A percentile compares a stretch with the other conserved stretches of the same genome.
Conservation (phyloP, 2,113 vertebrate species). For the Polypterus bichir region DNA sequence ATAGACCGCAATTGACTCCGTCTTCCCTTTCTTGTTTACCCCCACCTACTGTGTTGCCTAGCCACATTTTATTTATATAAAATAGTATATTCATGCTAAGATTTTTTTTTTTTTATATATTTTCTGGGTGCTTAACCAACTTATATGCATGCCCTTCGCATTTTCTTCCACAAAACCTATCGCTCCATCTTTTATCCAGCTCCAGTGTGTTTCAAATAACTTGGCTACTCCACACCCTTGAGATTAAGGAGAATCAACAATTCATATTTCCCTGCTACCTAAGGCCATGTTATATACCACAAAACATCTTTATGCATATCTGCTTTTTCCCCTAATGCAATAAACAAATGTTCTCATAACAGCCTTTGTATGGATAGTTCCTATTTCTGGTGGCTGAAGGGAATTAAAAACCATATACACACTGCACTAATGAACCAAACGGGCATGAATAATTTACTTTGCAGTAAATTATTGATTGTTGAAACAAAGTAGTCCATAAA, state of each 20-base stretch:
- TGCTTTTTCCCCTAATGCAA: not conserved
- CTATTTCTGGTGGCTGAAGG: not conserved
- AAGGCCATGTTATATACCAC: not conserved
- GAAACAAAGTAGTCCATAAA: slow-evolving; percentile 3
- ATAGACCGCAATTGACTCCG: too few relatives aligned
- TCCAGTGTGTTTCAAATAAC: too few relatives aligned
- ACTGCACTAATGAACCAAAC: not conserved
- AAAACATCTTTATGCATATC: not conserved
- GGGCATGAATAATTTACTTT: not conserved
- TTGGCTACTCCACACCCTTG: not conserved
- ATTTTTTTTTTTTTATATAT: not conserved
- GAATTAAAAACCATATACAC: not conserved
- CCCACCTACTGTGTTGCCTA: too few relatives aligned
- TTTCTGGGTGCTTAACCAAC: not conserved
- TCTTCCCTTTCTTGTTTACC: too few relatives aligned
- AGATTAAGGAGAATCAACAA: not conserved
- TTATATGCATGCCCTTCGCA: not conserved
- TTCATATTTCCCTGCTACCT: not conserved
- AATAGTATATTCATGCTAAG: too few relatives aligned
- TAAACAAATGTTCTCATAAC: not conserved
- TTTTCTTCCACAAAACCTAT: too few relatives aligned
- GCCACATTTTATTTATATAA: too few relatives aligned
- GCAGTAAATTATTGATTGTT: slow-evolving; percentile 1
- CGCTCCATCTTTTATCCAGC: too few relatives aligned
- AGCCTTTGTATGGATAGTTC: not conserved